Base-by-base conservation (phyloP, 2,888 invertebrate species). In the Drosophila percnosoma region DNA sequence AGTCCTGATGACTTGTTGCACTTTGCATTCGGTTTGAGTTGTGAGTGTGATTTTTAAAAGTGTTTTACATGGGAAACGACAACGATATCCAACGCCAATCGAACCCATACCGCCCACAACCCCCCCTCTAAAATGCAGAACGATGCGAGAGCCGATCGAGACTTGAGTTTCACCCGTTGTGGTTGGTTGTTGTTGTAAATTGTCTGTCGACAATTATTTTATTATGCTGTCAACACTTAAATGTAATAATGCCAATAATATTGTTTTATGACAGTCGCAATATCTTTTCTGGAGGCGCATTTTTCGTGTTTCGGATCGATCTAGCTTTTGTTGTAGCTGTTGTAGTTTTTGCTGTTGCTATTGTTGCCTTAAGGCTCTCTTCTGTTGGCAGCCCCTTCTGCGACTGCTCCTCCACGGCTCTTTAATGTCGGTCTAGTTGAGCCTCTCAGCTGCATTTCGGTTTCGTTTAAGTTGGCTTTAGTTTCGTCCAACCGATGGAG, bases 171-270 rank as follows among this genome's bases (percentile, higher is more conserved):
- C 68, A 64, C 86, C 40, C 62, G 71, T 77, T 78, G 75, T 65
- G 61, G 54, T 42, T 64, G 60, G 67, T 68, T 68, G 74, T 75
- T 76, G 87, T 82, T 90, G 87, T 86, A 88, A 89, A 90, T 90
- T 88, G 89, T 86, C 90, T 88, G 84, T 90, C 88, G 89, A 90
- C 91, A 92, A 92, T 91, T 92, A 91, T 92, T 92, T 92, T 91
- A 91, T 91, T 91, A 92, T 91, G 89, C 91, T 91, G 92, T 91
- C 91, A 91, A 91, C 91, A 91, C 91, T 91, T 91, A 87, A 87
- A 85, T 85, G 88, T 88, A 90, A 91, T 90, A 91, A 91, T 91
- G 91, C 83, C 91, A 91, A 91, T 90, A 91, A 90, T 87, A 88
- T 90, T 91, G 90, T 84, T 87, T 90, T 91, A 90, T 91, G 90